Evolutionary conservation across 2,797 vertebrate species (phyloP).

Genomic region (Pitangus sulphuratus): DNA sequence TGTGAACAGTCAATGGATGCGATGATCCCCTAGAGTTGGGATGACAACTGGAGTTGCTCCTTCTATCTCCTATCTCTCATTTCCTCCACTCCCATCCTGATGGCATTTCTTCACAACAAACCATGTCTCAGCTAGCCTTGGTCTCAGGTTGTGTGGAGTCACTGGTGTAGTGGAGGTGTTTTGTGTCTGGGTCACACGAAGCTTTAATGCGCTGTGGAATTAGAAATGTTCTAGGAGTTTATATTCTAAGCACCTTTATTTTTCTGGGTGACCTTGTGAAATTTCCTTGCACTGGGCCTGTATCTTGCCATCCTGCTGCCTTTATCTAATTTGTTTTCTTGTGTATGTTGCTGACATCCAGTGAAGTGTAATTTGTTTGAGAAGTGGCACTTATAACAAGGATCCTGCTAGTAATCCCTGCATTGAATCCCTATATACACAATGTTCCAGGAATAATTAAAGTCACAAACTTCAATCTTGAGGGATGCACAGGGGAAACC

Average conservation of each 20-base stretch:
- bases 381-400: slow-evolving; percentile 46
- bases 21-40: neutral
- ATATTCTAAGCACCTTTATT: neutral
- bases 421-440: slow-evolving; percentile 24
- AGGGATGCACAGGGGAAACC: slow-evolving; percentile 24
- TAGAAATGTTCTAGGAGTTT: neutral
- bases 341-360: slow-evolving; percentile 31
- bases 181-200: neutral
- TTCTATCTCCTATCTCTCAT: neutral
- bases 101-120: neutral
- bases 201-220: neutral
- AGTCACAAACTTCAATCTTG: slow-evolving; percentile 40
- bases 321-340: slow-evolving; percentile 55
- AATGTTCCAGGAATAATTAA: slow-evolving; percentile 50
- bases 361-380: slow-evolving; percentile 54
- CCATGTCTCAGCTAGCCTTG: neutral
- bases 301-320: neutral
- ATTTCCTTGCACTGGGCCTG: slow-evolving; percentile 1
- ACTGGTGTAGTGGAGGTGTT: neutral
- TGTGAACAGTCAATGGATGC: neutral
- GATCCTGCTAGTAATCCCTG: slow-evolving; percentile 47
- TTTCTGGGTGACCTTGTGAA: slow-evolving; percentile 33
- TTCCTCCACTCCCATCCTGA: neutral
- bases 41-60: neutral
- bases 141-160: neutral